A percentile compares a stretch with the other conserved stretches of the same genome.
phyloP scores from a whole-genome alignment of 2,113 vertebrate species.

The Apteryx mantelli region DNA sequence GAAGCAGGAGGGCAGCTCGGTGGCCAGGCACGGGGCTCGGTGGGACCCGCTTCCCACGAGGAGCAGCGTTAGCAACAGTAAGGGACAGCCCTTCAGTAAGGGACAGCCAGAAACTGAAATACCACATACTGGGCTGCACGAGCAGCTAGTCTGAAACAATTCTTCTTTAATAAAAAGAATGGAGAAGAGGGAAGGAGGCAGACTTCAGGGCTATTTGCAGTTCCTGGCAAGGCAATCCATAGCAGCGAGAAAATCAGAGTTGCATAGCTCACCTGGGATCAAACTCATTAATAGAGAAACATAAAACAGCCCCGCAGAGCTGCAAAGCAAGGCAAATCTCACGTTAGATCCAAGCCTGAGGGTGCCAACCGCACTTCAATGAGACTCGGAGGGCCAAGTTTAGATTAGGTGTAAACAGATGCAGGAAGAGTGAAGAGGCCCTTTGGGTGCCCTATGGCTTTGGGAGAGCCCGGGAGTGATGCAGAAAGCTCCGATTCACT shows the following conservation, averaged over 20 bases:
- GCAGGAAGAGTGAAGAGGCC: neutral
- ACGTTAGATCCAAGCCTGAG: neutral
- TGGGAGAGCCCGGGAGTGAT: neutral
- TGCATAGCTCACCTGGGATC: neutral
- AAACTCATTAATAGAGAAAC: neutral
- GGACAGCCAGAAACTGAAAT: neutral
- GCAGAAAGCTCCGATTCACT: neutral
- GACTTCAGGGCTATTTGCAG: neutral
- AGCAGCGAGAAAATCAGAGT: neutral
- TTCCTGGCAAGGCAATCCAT: neutral
- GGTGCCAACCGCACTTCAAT: neutral
- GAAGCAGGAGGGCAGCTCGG: neutral
- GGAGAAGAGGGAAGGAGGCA: neutral
- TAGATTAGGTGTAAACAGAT: neutral
- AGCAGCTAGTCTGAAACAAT: neutral
- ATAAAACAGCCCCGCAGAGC: neutral
- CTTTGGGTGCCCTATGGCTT: neutral
- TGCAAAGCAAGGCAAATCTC: accelerated
- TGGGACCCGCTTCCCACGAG: neutral
- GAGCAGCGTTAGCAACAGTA: too few species aligned
- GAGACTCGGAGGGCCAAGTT: neutral
- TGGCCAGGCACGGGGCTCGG: neutral
- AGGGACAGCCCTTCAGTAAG: too few species aligned
- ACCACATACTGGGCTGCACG: neutral
- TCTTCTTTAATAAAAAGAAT: neutral